Base-by-base conservation (phyloP, 1,140 invertebrate species). In the Hylaeus anthracinus region DNA sequence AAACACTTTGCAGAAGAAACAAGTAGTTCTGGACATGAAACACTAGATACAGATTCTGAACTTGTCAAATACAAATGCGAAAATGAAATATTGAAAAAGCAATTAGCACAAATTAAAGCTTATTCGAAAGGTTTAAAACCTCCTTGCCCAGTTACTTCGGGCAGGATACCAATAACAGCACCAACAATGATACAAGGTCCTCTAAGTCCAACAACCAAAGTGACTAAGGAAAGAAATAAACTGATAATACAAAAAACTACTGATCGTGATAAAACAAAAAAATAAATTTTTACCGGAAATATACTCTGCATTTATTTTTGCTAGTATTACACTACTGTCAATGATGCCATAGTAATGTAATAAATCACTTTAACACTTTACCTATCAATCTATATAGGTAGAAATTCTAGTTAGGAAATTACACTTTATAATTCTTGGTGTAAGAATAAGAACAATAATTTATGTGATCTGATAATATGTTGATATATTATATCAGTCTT, bases 141-240 rank as follows among this genome's bases (percentile, higher is more conserved):
- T 0, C 83, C 87, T 0, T 87, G 88, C 37, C 65, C 87, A 3
- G 77, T 87, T 10, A 91, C 90, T 83, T 90, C 91, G 1, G 83
- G 89, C 0, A 90, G 85, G 60, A 84, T 90, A 61, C 86, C 89
- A 51, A 51, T 8, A 51, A 51, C 51, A 0, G 85, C 89, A 53
- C 88, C 90, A 53, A 85, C 86, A 39, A 92, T 93, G 2, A 94
- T 92, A 61, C 90, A 92, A 64, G 86, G 89, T 48, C 80, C 88
- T 12, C 86, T 95, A 41, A 94, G 94, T 1, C 94, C 95, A 0
- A 95, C 95, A 48, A 96, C 96, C 2, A 96, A 96, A 90, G 96
- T 97, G 5, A 97, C 96, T 12, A 95, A 96, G 79, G 95, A 97
- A 85, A 95, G 95, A 86, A 97, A 97, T 90, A 97, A 97, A 90